phyloP scores from a whole-genome alignment of 2,797 vertebrate genomes.

The Clarias laeviceps region DNA sequence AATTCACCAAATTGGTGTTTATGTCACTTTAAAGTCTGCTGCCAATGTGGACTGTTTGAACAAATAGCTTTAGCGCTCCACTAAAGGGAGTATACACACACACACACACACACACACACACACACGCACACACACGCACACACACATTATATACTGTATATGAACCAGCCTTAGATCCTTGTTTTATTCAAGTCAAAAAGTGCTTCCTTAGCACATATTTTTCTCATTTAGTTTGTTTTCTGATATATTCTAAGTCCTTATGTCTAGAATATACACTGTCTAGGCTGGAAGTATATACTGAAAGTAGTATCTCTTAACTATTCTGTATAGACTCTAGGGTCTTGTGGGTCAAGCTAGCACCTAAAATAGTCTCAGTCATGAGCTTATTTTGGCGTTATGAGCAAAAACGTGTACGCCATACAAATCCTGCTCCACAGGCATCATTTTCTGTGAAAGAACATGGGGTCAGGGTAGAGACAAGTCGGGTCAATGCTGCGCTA shows the following conservation, averaged over 20 bases:
- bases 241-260: constrained; percentile 26
- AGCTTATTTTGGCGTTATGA: constrained; percentile 32
- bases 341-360: constrained; percentile 22
- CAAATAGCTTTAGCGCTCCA: neutral
- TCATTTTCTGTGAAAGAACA: constrained; percentile 41
- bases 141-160: no score
- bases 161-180: no score
- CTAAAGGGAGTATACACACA: no score
- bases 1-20: neutral
- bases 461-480: constrained; percentile 35
- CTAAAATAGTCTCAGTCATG: constrained; percentile 44
- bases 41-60: neutral
- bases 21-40: neutral
- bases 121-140: no score
- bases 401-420: neutral
- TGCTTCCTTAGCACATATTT: constrained; percentile 8
- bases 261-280: constrained; percentile 35
- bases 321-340: constrained; percentile 12
- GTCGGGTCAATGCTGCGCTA: constrained; percentile 31
- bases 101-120: no score
- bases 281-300: constrained; percentile 27
- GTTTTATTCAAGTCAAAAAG: neutral
- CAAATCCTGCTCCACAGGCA: constrained; percentile 31
- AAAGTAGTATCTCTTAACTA: constrained; percentile 13
- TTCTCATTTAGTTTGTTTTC: constrained; percentile 26